phyloP scores from a whole-genome alignment of 2,113 vertebrate species.

The Apaloderma vittatum region DNA sequence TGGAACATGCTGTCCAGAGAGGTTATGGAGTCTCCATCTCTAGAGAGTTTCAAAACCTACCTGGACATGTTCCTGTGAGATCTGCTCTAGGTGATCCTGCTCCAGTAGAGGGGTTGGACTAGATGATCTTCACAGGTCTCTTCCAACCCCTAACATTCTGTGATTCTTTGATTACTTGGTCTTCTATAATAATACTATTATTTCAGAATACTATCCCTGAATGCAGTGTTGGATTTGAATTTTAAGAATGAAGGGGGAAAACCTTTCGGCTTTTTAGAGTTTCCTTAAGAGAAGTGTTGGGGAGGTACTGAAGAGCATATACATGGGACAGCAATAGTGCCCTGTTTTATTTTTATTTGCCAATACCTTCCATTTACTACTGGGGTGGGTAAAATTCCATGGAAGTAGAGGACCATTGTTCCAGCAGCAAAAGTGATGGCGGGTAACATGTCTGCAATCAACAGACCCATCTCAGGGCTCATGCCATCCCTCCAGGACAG shows the following conservation, averaged over 20 bases:
- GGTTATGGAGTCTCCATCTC: no score
- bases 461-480: neutral
- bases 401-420: neutral
- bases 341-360: neutral
- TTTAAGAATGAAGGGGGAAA: neutral
- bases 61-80: no score
- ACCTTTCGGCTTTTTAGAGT: neutral
- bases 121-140: no score
- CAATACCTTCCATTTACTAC: neutral
- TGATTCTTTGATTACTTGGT: no score
- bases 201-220: neutral
- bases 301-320: rapidly evolving
- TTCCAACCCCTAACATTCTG: no score
- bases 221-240: neutral
- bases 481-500: neutral
- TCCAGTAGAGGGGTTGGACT: no score
- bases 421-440: neutral
- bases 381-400: neutral
- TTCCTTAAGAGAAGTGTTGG: neutral
- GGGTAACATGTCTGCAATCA: neutral
- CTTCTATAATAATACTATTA: no score
- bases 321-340: neutral
- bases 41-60: no score
- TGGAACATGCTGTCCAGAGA: no score
- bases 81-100: no score